These are phyloP conservation scores for Astreopora myriophthalma DNA, from an alignment of 64 coral and sea anemone species.

Conservation along the genomic window DNA sequence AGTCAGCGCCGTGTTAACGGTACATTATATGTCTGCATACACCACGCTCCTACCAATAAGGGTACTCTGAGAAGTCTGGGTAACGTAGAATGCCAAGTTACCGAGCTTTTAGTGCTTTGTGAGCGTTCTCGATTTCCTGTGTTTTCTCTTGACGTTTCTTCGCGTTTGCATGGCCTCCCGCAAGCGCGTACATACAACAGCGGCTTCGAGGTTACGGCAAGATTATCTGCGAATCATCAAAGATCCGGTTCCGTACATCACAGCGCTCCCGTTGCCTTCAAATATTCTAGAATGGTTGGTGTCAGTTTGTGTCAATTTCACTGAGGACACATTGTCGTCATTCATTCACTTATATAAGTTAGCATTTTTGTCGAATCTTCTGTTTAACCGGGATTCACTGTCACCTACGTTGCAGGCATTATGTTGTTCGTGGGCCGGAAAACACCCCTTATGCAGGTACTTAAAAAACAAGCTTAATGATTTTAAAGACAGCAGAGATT, in stretches of 20 bases:
- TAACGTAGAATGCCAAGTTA: background rate
- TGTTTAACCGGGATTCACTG: background rate
- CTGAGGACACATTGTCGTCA: background rate
- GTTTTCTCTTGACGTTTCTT: background rate
- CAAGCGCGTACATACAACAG: constrained; percentile 91
- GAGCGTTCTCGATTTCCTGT: background rate
- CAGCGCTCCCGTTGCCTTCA: constrained; percentile 90
- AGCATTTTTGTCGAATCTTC: background rate
- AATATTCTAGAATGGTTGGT: constrained; percentile 97
- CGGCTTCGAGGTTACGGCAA: constrained; percentile 91
- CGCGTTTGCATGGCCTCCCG: constrained; percentile 78
- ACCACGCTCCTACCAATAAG: too few relatives aligned
- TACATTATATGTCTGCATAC: too few relatives aligned
- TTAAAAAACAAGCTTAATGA: background rate
- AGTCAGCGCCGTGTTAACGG: too few relatives aligned
- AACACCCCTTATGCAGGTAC: constrained; percentile 97
- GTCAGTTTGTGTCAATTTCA: background rate
- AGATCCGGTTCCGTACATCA: constrained; percentile 96
- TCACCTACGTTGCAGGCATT: constrained; percentile 79
- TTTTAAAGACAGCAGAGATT: background rate
- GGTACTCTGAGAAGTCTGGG: background rate
- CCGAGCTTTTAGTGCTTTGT: background rate
- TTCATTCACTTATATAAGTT: background rate
- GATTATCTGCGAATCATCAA: constrained; percentile 93
- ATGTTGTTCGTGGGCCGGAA: constrained; percentile 92